Conservation (phyloP, 2,797 vertebrate genomes). For the Neoniphon sammara region DNA sequence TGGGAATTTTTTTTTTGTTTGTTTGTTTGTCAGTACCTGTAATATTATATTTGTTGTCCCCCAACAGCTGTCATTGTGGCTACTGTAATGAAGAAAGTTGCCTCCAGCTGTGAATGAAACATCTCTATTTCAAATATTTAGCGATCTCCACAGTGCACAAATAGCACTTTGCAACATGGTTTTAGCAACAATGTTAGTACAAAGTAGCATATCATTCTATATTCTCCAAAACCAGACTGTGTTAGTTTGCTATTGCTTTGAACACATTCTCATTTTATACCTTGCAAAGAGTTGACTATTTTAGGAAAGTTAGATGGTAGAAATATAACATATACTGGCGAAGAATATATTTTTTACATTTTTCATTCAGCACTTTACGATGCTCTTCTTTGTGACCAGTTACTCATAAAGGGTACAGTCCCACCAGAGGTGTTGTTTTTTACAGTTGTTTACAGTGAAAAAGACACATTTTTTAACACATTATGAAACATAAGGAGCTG, state of each 20-base stretch:
- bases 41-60: slow-evolving; percentile 30
- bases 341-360: slow-evolving; percentile 43
- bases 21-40: slow-evolving; percentile 12
- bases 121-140: slow-evolving; percentile 31
- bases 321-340: slow-evolving; percentile 43
- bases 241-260: slow-evolving; percentile 50
- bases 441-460: slow-evolving; percentile 58
- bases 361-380: slow-evolving; percentile 69
- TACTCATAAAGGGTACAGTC: slow-evolving; percentile 36
- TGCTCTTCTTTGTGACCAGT: slow-evolving; percentile 69
- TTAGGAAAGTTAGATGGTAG: slow-evolving; percentile 42
- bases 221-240: slow-evolving; percentile 50
- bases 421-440: slow-evolving; percentile 14
- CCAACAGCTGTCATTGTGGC: slow-evolving; percentile 19
- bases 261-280: slow-evolving; percentile 50
- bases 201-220: slow-evolving; percentile 57
- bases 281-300: slow-evolving; percentile 27
- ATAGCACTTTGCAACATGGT: slow-evolving; percentile 49
- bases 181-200: slow-evolving; percentile 41
- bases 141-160: slow-evolving; percentile 40
- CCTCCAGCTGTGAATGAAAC: slow-evolving; percentile 53
- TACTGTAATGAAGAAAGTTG: too few species aligned
- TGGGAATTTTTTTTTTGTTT: slow-evolving; percentile 4
- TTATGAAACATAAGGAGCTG: not conserved
- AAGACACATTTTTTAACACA: slow-evolving; percentile 24